phyloP scores from a whole-genome alignment of 2,797 vertebrate genomes.

The Vultur gryphus region DNA sequence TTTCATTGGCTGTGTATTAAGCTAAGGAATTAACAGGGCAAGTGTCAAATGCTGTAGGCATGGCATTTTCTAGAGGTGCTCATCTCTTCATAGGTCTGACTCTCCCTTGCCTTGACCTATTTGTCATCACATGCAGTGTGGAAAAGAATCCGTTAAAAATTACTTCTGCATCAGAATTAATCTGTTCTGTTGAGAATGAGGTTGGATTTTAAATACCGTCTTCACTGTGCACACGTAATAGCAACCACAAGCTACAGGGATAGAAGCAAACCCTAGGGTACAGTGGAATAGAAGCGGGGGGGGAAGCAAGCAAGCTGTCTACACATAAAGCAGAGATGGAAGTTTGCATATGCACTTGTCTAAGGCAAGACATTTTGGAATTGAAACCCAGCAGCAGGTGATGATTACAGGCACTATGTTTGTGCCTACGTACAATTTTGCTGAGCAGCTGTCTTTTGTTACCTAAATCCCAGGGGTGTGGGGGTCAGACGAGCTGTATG shows the following conservation, averaged over 20 bases:
- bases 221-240: not conserved
- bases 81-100: not conserved
- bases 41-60: not conserved
- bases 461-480: not conserved
- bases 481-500: not conserved
- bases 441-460: not conserved
- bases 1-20: not conserved
- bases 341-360: rapidly evolving
- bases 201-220: not conserved
- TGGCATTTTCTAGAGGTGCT: not conserved
- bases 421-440: not conserved
- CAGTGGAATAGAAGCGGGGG: not conserved
- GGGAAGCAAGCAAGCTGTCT: not conserved
- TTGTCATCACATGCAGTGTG: not conserved
- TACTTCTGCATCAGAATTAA: not conserved
- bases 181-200: not conserved
- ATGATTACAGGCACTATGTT: not conserved
- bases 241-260: not conserved
- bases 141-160: not conserved
- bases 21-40: not conserved
- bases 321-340: not conserved
- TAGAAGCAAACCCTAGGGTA: not conserved
- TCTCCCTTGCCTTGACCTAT: not conserved
- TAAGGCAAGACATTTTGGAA: not conserved
- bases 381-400: not conserved